phyloP scores from a whole-genome alignment of 2,797 vertebrate genomes.

The Xyrichtys novacula region DNA sequence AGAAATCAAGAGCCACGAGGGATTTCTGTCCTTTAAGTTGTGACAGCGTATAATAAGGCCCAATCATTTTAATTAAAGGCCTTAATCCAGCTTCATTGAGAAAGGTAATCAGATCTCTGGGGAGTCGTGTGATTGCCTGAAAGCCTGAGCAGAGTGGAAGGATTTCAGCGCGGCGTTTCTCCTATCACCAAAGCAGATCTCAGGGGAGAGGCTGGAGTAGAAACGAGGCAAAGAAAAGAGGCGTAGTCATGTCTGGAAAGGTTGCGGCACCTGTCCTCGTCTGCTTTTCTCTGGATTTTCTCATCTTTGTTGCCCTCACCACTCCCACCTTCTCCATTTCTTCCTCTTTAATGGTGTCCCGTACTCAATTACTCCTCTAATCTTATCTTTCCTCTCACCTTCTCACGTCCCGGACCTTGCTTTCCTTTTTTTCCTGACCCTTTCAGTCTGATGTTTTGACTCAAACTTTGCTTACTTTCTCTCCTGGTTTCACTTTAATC shows the following conservation, averaged over 20 bases:
- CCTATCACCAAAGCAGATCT: slow-evolving; percentile 43
- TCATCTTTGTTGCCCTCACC: slow-evolving; percentile 54
- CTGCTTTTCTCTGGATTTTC: slow-evolving; percentile 17
- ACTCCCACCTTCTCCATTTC: slow-evolving; percentile 59
- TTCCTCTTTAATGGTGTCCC: slow-evolving; percentile 54
- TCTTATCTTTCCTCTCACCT: slow-evolving; percentile 55
- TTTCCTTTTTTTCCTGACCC: background rate
- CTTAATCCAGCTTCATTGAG: slow-evolving; percentile 82
- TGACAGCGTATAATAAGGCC: slow-evolving; percentile 78
- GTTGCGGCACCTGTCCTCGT: slow-evolving; percentile 40
- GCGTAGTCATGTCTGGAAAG: slow-evolving; percentile 37
- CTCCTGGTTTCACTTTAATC: slow-evolving; percentile 57
- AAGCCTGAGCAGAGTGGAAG: slow-evolving; percentile 76
- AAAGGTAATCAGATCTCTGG: slow-evolving; percentile 77
- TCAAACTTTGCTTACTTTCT: slow-evolving; percentile 43
- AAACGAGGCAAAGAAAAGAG: slow-evolving; percentile 36
- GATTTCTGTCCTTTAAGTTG: slow-evolving; percentile 79
- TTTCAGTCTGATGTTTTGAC: slow-evolving; percentile 13
- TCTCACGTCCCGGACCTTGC: slow-evolving; percentile 19
- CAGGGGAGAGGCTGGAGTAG: slow-evolving; percentile 26
- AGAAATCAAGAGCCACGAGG: slow-evolving; percentile 71
- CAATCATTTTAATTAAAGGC: slow-evolving; percentile 86
- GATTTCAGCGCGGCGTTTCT: slow-evolving; percentile 61
- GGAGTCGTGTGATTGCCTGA: slow-evolving; percentile 76
- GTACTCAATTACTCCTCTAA: slow-evolving; percentile 54